Evolutionary conservation across 1,140 invertebrate species (phyloP).

Genomic region (Drosophila neocordata): DNA sequence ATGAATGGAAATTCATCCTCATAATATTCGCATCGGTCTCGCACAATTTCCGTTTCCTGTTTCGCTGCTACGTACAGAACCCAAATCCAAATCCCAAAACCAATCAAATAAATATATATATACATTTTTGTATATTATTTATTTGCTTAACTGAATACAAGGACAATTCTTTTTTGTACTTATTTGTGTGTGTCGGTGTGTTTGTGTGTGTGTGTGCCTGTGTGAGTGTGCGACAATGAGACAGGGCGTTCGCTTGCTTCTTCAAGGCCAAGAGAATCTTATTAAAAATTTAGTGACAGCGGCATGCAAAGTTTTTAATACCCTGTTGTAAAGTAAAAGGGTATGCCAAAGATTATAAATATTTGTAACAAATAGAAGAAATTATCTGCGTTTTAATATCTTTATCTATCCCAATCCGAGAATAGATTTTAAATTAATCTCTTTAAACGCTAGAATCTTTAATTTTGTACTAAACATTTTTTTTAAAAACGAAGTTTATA

Average conservation of each 20-base stretch:
- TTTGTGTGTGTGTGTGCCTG: conserved; percentile 29
- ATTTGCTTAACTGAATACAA: conserved; percentile 75
- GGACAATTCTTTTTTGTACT: not conserved
- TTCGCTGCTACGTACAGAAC: conserved; percentile 53
- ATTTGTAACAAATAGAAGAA: too few species aligned
- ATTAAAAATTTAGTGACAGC: conserved; percentile 75
- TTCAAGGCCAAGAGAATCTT: conserved; percentile 55
- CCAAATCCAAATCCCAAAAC: conserved; percentile 53
- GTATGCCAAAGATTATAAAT: not conserved
- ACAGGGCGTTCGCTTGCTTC: conserved; percentile 21
- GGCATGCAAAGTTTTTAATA: conserved; percentile 61
- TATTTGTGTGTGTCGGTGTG: conserved; percentile 19
- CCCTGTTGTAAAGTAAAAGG: not conserved
- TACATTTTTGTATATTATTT: not conserved
- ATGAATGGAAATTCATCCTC: conserved; percentile 36
- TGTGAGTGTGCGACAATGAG: conserved; percentile 45
- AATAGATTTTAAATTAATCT: too few species aligned
- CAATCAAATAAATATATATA: conserved; percentile 73
- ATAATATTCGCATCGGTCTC: conserved; percentile 43
- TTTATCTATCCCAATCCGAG: too few species aligned
- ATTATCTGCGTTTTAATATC: too few species aligned
- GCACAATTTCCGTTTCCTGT: conserved; percentile 70
- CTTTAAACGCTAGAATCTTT: too few species aligned
- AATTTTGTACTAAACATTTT: too few species aligned
- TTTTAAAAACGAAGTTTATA: too few species aligned